phyloP scores from a whole-genome alignment of 2,888 invertebrate species.

The Synergus laeviventris region DNA sequence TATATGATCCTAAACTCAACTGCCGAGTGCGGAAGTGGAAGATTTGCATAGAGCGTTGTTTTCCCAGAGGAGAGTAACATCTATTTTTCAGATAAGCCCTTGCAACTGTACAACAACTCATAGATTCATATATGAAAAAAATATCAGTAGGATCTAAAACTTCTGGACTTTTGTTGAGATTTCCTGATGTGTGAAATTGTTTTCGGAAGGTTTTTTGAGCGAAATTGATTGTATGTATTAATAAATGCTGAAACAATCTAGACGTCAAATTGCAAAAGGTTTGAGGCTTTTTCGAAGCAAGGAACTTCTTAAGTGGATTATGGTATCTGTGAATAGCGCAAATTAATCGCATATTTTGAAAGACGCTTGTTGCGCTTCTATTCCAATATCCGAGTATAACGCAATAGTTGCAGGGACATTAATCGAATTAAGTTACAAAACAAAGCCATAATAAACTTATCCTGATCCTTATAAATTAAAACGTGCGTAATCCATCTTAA shows the following conservation, averaged over 20 bases:
- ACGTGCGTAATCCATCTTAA: neutral
- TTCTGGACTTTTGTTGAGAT: too few species aligned
- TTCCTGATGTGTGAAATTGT: too few species aligned
- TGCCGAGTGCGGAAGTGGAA: neutral
- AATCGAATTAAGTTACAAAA: neutral
- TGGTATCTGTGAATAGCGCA: constrained; percentile 17
- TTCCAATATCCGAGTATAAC: constrained; percentile 15
- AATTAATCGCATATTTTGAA: constrained; percentile 27
- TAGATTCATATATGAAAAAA: neutral
- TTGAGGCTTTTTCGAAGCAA: constrained; percentile 15
- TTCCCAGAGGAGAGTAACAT: neutral
- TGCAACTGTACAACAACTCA: neutral
- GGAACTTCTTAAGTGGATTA: constrained; percentile 5
- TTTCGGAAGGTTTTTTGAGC: neutral
- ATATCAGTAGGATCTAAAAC: neutral
- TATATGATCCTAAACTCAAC: too few species aligned
- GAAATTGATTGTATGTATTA: constrained; percentile 6
- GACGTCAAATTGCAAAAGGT: neutral
- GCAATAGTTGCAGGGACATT: constrained; percentile 18
- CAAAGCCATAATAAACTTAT: neutral
- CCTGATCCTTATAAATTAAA: neutral
- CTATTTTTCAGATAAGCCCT: neutral
- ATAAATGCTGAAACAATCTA: neutral
- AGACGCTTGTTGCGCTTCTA: constrained; percentile 23
- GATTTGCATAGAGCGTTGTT: neutral